Percentiles rank a stretch among this genome's conserved stretches.
phyloP scores from a whole-genome alignment of 2,888 invertebrate species.

The Agapostemon virescens region DNA sequence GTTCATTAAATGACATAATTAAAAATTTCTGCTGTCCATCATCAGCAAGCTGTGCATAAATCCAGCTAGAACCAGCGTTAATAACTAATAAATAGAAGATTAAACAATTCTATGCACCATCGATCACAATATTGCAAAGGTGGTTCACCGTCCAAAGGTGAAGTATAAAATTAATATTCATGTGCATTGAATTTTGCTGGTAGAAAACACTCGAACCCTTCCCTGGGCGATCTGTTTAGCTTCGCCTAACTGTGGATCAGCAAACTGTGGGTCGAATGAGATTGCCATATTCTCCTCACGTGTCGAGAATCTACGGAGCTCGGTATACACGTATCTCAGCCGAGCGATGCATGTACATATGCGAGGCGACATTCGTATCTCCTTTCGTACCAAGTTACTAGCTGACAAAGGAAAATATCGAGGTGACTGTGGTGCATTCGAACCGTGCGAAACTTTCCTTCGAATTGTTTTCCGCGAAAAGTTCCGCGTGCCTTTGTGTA shows the following conservation, averaged over 20 bases:
- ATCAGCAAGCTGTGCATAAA: too few species aligned
- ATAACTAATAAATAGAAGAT: too few species aligned
- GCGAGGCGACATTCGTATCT: conserved; percentile 23
- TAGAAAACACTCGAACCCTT: not conserved
- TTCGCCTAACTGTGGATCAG: conserved; percentile 9
- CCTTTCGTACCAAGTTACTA: not conserved
- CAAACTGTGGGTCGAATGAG: not conserved
- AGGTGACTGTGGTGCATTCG: conserved; percentile 2
- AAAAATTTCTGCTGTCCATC: too few species aligned
- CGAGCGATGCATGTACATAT: not conserved
- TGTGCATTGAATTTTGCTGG: not conserved
- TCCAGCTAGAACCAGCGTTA: too few species aligned
- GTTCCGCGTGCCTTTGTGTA: conserved; percentile 24
- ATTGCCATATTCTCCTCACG: conserved; percentile 8
- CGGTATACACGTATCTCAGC: conserved; percentile 16
- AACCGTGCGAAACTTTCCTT: conserved; percentile 18
- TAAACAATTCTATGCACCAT: too few species aligned
- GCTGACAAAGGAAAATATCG: conserved; percentile 34
- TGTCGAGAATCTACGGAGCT: conserved; percentile 3
- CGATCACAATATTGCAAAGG: too few species aligned
- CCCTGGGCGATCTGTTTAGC: not conserved
- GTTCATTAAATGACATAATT: too few species aligned
- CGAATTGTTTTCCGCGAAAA: conserved; percentile 24
- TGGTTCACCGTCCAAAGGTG: too few species aligned
- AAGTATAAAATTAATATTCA: too few species aligned